Evolutionary conservation across 2,888 invertebrate genomes (phyloP).

Genomic region (Metalampra italica): DNA sequence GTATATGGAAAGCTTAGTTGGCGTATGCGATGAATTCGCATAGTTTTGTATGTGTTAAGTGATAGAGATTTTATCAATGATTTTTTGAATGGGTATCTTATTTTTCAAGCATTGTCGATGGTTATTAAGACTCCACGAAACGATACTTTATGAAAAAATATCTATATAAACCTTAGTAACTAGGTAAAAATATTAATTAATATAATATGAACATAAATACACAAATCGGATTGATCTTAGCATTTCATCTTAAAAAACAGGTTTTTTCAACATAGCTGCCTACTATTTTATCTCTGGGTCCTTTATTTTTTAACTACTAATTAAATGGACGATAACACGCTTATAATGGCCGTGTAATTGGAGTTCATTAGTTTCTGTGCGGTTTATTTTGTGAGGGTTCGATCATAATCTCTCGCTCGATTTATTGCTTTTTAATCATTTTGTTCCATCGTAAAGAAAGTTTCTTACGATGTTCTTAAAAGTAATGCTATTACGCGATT

Average conservation of each 20-base stretch:
- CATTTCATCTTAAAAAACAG: no score
- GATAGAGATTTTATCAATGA: no score
- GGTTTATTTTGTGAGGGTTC: conserved; percentile 16
- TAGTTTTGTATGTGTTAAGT: no score
- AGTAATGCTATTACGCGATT: not conserved
- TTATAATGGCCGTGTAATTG: conserved; percentile 33
- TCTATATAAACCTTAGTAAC: no score
- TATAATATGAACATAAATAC: no score
- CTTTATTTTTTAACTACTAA: conserved; percentile 21
- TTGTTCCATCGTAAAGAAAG: not conserved
- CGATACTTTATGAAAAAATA: no score
- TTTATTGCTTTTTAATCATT: conserved; percentile 16
- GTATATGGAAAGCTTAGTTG: not conserved
- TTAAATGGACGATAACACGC: conserved; percentile 34
- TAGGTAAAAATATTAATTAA: no score
- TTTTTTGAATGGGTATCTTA: no score
- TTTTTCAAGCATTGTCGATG: no score
- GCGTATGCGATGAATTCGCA: not conserved
- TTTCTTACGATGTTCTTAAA: not conserved
- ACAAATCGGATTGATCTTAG: no score
- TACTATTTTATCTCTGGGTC: not conserved
- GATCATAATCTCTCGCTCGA: conserved; percentile 12
- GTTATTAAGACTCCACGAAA: no score
- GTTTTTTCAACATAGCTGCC: not conserved
- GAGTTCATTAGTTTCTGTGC: conserved; percentile 29